Percentiles rank a stretch among this genome's conserved stretches.
phyloP scores from a whole-genome alignment of 2,888 invertebrate genomes.

The Parnassius mnemosyne region DNA sequence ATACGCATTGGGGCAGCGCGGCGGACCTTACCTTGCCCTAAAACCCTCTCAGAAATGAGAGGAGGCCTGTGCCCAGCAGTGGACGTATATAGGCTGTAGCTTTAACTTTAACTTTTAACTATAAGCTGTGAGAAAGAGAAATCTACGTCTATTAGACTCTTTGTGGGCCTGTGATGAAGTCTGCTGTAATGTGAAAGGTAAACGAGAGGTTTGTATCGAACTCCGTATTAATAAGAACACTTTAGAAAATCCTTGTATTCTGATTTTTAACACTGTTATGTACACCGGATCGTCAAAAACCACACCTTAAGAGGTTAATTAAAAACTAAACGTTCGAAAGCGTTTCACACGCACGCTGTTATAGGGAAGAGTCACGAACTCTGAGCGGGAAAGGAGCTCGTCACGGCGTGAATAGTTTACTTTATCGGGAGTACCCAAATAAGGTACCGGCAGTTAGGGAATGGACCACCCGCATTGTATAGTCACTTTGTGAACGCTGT shows the following conservation, averaged over 20 bases:
- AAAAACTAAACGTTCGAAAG: slow-evolving; percentile 17
- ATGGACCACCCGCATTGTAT: slow-evolving; percentile 26
- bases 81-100: too few relatives aligned
- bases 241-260: not conserved
- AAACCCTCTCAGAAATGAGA: too few relatives aligned
- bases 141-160: too few relatives aligned
- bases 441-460: slow-evolving; percentile 36
- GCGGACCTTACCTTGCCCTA: too few relatives aligned
- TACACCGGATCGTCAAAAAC: not conserved
- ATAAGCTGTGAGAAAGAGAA: too few relatives aligned
- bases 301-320: slow-evolving; percentile 22
- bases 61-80: too few relatives aligned
- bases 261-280: not conserved
- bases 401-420: slow-evolving; percentile 29
- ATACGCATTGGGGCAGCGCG: too few relatives aligned
- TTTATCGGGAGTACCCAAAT: slow-evolving; percentile 48
- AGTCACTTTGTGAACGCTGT: not conserved
- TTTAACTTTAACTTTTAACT: too few relatives aligned
- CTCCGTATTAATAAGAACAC: not conserved
- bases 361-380: slow-evolving; percentile 21
- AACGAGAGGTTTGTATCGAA: not conserved
- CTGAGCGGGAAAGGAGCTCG: slow-evolving; percentile 20
- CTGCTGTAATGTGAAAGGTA: too few relatives aligned
- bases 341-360: slow-evolving; percentile 18
- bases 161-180: too few relatives aligned